Evolutionary conservation across 2,113 vertebrate species (phyloP), one percentile per base, ranked within the genome.

Genomic region (Pycnonotus jocosus): DNA sequence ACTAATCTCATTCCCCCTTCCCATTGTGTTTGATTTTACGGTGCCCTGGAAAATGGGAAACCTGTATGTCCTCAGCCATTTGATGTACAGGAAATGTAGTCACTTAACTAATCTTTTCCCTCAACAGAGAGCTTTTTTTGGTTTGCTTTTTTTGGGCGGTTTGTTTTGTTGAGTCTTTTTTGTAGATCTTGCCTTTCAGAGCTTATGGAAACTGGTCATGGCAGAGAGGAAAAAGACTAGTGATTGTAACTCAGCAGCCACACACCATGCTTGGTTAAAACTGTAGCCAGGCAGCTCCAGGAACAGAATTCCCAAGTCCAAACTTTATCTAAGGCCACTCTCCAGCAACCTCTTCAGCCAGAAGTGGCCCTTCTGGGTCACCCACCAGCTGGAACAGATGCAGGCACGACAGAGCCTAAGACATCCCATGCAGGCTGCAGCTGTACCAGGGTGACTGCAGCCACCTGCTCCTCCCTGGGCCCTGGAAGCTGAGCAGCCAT

Each of bases 81-180:
- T 90, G 68, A 92, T 83, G 71, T 40, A 86, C 60, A 90, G 76
- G 81, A 94, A 93, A 94, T 64, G 56, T 50, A 90, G 72, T 61
- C 3, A 1, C 72, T 90, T 64, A 90, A 88, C 62, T 86, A 53
- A 86, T 71, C 76, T 90, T 58, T 93, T 94, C 18, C 68, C 54
- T 95, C 48, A 70, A 31, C 42, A 74, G 38, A 54, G 22, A 25
- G 15, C 3, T 1, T 10, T n/a, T 30, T 62, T 45, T 25, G 3
- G 11, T 66, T 54, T 28, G 33, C 15, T 4, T 37, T 72, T 44
- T 30, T 58, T 3, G 23, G 19, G 19, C 19, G 6, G 21, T 21
- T 66, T 37, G 11, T 40, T 81, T 37, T 23, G 25, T 2, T 16
- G 12, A 16, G 13, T 5, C 38, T 38, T 38, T 37, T 48, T 47